Evolutionary conservation across 2,888 invertebrate species (phyloP).

Genomic region (Coenonympha glycerion): DNA sequence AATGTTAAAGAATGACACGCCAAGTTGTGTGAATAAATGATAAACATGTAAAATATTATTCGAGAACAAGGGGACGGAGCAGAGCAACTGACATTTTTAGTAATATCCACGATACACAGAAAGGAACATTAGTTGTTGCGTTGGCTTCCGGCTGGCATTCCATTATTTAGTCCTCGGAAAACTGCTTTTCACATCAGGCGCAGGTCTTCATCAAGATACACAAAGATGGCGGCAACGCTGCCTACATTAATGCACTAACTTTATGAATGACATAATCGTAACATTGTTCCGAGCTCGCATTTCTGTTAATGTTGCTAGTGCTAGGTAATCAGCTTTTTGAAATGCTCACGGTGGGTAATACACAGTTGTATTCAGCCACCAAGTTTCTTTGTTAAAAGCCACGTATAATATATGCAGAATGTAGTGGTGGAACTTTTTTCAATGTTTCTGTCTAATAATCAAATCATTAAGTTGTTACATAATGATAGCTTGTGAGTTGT

Average conservation of each 20-base stretch:
- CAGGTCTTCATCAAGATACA: conserved; percentile 54
- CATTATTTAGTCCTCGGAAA: conserved; percentile 64
- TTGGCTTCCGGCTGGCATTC: conserved; percentile 45
- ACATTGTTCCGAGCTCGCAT: conserved; percentile 55
- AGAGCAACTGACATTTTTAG: conserved; percentile 9
- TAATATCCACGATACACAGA: conserved; percentile 25
- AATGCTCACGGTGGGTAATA: conserved; percentile 14
- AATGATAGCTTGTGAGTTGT: background rate
- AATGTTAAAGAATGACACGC: background rate
- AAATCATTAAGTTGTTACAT: no score
- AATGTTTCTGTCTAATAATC: conserved; percentile 24
- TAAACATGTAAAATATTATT: background rate
- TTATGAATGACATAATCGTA: conserved; percentile 63
- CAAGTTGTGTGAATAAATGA: background rate
- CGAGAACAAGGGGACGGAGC: background rate
- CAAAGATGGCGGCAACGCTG: conserved; percentile 55
- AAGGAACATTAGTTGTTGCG: conserved; percentile 42
- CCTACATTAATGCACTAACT: conserved; percentile 60
- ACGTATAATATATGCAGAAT: conserved; percentile 14
- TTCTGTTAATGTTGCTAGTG: conserved; percentile 45
- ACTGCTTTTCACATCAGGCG: conserved; percentile 70
- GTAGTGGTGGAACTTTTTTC: background rate
- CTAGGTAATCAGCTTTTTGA: conserved; percentile 24
- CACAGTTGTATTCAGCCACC: conserved; percentile 16
- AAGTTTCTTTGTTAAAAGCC: conserved; percentile 5